Evolutionary conservation across 2,113 vertebrate species (phyloP).

Genomic region (Neogale vison): DNA sequence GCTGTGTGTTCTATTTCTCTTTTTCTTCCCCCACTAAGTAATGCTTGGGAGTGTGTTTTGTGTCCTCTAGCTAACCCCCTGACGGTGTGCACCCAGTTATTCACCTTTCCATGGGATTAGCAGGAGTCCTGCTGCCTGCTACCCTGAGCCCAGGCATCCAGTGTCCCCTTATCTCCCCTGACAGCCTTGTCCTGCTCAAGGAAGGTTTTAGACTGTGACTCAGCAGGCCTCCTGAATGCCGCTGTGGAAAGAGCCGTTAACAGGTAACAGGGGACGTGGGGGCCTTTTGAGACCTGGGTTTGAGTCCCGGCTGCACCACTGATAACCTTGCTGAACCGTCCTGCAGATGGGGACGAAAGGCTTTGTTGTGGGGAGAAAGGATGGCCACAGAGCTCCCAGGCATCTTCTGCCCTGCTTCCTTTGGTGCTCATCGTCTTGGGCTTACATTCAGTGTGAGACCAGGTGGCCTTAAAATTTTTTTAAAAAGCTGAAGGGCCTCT

Average conservation of each 20-base stretch:
- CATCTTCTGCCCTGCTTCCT: neutral
- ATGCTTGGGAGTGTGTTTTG: neutral
- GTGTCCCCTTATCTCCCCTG: neutral
- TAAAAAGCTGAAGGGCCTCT: neutral
- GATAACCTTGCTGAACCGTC: neutral
- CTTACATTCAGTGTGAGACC: neutral
- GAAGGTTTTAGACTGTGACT: neutral
- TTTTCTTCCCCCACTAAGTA: neutral
- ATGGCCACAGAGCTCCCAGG: neutral
- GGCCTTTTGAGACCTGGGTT: neutral
- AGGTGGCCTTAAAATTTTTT: neutral
- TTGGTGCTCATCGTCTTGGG: neutral
- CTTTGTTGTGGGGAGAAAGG: neutral
- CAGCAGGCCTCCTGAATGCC: neutral
- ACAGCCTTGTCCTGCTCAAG: neutral
- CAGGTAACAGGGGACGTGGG: neutral
- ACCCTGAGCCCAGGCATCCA: neutral
- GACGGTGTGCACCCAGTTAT: neutral
- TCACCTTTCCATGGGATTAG: neutral
- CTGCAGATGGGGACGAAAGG: neutral
- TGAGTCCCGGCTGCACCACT: neutral
- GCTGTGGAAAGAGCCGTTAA: neutral
- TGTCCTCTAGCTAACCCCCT: neutral
- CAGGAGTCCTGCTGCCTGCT: neutral
- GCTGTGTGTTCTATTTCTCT: slow-evolving; percentile 6